Percentiles rank a stretch among this genome's conserved stretches.
phyloP scores from a whole-genome alignment of 1,140 invertebrate species.

The Drosophila mauritiana region DNA sequence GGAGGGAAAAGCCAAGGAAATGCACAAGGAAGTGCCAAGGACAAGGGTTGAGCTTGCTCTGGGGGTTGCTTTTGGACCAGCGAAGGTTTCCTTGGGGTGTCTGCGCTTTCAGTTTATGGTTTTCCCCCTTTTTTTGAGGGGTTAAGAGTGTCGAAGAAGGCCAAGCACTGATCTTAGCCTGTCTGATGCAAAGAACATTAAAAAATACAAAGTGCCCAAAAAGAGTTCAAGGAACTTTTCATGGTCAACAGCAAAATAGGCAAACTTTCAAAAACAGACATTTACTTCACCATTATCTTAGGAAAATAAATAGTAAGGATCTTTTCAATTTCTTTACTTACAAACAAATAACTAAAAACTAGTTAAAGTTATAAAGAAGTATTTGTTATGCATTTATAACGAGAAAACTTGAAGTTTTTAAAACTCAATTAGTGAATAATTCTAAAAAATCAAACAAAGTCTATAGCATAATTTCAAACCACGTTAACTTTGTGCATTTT shows the following conservation, averaged over 20 bases:
- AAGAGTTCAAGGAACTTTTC: conserved; percentile 1
- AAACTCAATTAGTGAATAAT: no score
- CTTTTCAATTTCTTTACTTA: no score
- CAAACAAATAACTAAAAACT: no score
- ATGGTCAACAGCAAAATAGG: not conserved
- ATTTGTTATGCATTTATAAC: no score
- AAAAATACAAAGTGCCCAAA: not conserved
- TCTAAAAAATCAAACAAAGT: no score
- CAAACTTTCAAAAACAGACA: not conserved
- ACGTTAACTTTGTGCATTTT: no score
- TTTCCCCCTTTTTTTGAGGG: conserved; percentile 19
- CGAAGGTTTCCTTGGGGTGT: conserved; percentile 43
- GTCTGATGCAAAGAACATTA: not conserved
- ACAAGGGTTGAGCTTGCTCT: conserved; percentile 70
- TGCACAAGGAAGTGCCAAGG: conserved; percentile 61
- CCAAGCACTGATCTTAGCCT: not conserved
- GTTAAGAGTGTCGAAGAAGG: not conserved
- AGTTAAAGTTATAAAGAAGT: no score
- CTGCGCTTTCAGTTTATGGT: conserved; percentile 2
- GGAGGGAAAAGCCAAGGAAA: conserved; percentile 54
- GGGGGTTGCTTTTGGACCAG: conserved; percentile 40
- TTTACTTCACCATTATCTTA: not conserved
- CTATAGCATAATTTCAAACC: no score
- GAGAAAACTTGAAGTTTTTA: no score
- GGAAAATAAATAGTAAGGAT: not conserved